Evolutionary conservation across 1,140 invertebrate genomes (phyloP).

Genomic region (Triops longicaudatus): DNA sequence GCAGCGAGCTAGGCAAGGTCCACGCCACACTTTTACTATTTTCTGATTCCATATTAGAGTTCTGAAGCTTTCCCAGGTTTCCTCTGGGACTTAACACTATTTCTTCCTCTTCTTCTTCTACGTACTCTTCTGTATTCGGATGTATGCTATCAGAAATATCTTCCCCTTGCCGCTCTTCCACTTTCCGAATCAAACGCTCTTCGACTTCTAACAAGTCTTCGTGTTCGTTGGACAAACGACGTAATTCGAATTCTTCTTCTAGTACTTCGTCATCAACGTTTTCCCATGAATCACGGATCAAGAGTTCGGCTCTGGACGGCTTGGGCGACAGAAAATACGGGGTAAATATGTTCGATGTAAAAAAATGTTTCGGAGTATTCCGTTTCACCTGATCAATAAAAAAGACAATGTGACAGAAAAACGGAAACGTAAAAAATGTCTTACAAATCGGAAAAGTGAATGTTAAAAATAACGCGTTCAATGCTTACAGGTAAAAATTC

Average conservation of each 20-base stretch:
- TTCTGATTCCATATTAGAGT: not conserved
- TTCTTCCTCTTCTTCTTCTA: not conserved
- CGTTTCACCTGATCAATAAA: not conserved
- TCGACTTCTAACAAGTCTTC: not conserved
- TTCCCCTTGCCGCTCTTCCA: not conserved
- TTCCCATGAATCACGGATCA: not conserved
- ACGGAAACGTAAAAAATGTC: not conserved
- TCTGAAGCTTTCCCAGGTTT: not conserved
- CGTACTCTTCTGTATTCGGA: not conserved
- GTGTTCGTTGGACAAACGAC: not conserved
- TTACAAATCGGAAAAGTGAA: not conserved
- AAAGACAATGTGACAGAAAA: not conserved
- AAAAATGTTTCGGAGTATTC: not conserved
- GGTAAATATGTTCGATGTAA: not conserved
- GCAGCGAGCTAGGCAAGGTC: not conserved
- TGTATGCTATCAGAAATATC: not conserved
- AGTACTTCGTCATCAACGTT: not conserved
- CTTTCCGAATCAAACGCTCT: not conserved
- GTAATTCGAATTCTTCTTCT: not conserved
- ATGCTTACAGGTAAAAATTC: conserved; percentile 33
- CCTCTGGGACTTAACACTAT: not conserved
- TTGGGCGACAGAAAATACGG: not conserved
- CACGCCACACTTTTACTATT: not conserved
- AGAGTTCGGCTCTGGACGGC: not conserved
- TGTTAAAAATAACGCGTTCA: not conserved